Evolutionary conservation across 2,888 invertebrate species (phyloP).

Genomic region (Omphaloscelis lunosa): DNA sequence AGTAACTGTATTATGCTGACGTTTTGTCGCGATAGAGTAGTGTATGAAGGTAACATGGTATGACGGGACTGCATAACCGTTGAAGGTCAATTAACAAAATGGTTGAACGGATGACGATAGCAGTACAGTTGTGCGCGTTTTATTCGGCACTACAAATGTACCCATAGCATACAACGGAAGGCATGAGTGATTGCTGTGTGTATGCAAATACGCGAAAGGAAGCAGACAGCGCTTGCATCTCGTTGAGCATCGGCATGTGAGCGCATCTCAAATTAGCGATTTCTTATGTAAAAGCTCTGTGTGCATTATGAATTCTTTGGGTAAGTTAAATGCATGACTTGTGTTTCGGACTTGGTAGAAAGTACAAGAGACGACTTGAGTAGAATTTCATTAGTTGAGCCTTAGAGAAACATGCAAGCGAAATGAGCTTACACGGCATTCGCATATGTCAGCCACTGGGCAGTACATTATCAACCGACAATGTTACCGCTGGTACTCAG

Average conservation of each 20-base stretch:
- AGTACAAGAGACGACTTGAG: not conserved
- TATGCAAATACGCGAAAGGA: slow-evolving; percentile 20
- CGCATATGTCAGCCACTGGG: not conserved
- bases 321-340: not conserved
- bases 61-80: not conserved
- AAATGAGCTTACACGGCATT: not conserved
- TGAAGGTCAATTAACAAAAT: slow-evolving; percentile 23
- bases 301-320: not conserved
- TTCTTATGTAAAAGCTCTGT: slow-evolving; percentile 3
- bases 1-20: not conserved
- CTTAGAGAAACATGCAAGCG: not conserved
- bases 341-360: not conserved
- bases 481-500: not conserved
- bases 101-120: too few species aligned
- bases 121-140: too few species aligned
- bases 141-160: not conserved
- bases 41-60: not conserved
- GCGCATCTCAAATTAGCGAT: not conserved
- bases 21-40: not conserved
- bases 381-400: slow-evolving; percentile 3
- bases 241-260: slow-evolving; percentile 3
- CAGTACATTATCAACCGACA: not conserved
- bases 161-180: not conserved
- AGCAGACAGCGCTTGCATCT: slow-evolving; percentile 12
- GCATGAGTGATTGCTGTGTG: slow-evolving; percentile 26